Percentiles rank a stretch among this genome's conserved stretches.
These are phyloP conservation scores for Penelope pileata DNA, from an alignment of 2,113 vertebrate genomes.

Conservation along the genomic window DNA sequence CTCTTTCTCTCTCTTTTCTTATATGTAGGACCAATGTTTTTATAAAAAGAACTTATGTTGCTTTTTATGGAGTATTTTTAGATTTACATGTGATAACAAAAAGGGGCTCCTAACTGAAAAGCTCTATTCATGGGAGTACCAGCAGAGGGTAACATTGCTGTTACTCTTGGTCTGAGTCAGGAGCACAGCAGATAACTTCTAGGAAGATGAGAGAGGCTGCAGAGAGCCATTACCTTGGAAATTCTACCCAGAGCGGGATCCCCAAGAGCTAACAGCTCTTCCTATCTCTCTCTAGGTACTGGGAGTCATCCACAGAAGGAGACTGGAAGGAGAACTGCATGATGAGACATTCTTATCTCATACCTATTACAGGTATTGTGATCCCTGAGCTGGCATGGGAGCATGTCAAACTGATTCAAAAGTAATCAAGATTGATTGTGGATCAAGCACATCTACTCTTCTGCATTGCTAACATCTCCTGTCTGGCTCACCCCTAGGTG, in stretches of 20 bases:
- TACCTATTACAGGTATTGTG: not conserved
- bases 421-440: not conserved
- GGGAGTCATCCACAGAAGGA: not conserved
- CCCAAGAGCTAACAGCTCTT: not conserved
- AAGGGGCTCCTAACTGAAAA: not conserved
- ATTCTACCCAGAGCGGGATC: not conserved
- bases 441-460: not conserved
- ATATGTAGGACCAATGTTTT: not conserved
- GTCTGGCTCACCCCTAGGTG: not conserved
- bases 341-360: not conserved
- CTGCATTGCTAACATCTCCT: not conserved
- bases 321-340: not conserved
- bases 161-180: constrained; percentile 2
- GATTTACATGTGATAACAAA: not conserved
- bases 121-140: not conserved
- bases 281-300: not conserved
- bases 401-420: not conserved
- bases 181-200: not conserved
- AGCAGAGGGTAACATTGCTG: not conserved
- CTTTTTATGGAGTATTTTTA: not conserved
- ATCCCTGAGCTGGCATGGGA: not conserved
- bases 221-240: not conserved
- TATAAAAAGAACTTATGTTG: not conserved
- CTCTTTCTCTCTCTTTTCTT: not conserved
- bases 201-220: not conserved